Percentiles rank a stretch among this genome's conserved stretches.
Conservation (phyloP, 2,113 vertebrate genomes). For the Columba janthina region DNA sequence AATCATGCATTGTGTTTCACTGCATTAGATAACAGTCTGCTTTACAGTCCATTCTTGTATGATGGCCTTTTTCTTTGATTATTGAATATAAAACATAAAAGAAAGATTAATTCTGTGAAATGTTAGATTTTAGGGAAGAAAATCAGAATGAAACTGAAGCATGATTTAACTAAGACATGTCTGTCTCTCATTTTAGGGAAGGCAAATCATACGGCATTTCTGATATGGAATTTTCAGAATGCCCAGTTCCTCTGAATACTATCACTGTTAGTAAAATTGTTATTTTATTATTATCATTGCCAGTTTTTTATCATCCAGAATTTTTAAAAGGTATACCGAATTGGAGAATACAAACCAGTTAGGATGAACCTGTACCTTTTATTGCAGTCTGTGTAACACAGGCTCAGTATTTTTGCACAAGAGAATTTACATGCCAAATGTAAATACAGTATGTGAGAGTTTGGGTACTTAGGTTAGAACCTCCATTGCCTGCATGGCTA, state of each 20-base stretch:
- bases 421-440: background rate
- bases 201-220: background rate
- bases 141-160: background rate
- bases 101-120: background rate
- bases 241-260: background rate
- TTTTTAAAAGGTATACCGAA: background rate
- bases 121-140: background rate
- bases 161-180: background rate
- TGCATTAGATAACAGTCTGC: background rate
- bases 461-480: background rate
- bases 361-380: background rate
- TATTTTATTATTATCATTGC: background rate
- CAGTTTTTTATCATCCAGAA: background rate
- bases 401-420: background rate
- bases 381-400: background rate
- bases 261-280: background rate
- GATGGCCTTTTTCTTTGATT: background rate
- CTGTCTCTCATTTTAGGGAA: background rate
- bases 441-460: background rate
- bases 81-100: background rate
- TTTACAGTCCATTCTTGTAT: background rate
- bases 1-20: background rate
- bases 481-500: background rate
- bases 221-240: background rate
- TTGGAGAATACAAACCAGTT: background rate